Base-by-base conservation (phyloP, 1,140 invertebrate genomes). In the Ooceraea biroi region DNA sequence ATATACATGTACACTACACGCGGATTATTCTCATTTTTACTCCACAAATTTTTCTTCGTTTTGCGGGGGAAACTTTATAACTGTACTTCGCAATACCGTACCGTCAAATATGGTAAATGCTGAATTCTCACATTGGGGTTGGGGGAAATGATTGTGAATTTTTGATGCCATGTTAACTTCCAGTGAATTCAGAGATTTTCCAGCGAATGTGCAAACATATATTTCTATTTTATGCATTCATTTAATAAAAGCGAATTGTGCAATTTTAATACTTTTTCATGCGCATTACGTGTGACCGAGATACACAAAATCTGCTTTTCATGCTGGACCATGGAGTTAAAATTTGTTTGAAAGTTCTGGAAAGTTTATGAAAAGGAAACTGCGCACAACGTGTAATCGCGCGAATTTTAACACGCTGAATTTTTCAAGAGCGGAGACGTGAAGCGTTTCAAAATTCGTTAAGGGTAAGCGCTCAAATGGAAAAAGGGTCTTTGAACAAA, bases 1-100 rank as follows among this genome's bases (percentile, higher is more conserved):
- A n/a, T n/a, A n/a, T n/a, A n/a, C n/a, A n/a, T n/a, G n/a, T n/a
- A n/a, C n/a, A n/a, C n/a, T n/a, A n/a, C 7, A 36, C 25, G 58
- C 19, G n/a, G 25, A 65, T 8, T 12, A n/a, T 25, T 65, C 65
- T 50, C 19, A 17, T 77, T 77, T 25, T 22, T n/a, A 41, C 11
- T 17, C 46, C 8, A 27, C 12, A 44, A 50, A 27, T 60, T 60
- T 44, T n/a, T 57, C 71, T 44, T 60, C 30, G 44, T 44, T 77
- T 73, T 50, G 30, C 44, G 14, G 22, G 36, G 27, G 10, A 36
- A 77, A 52, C 27, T 77, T 77, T n/a, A 55, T 52, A 55, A 12
- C 17, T 41, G 19, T 19, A 27, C 19, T 12, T 72, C 22, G 3
- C 12, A 11, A 27, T 60, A 17, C 36, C 5, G 17, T 44, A 27